Evolutionary conservation across 2,888 invertebrate genomes (phyloP), one percentile per base, ranked within the genome.

Genomic region (Fragum fragum): DNA sequence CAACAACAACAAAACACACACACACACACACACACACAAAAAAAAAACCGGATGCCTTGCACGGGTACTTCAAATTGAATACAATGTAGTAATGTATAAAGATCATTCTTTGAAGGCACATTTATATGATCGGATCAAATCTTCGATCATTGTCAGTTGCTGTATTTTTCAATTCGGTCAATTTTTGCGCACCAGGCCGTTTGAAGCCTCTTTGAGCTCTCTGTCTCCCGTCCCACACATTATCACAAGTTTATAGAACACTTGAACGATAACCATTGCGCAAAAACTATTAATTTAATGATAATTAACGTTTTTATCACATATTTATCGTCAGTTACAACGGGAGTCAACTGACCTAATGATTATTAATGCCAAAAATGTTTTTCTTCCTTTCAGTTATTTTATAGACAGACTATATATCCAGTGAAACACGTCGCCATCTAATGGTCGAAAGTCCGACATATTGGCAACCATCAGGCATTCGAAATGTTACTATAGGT

Each of bases 361-460:
- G 14, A 66, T 66, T 42, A 66, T 66, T 36, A 66, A 66, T 42
- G 66, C 66, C 66, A 66, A 26, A 1, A 14, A 16, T 26, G 23
- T 42, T 21, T 66, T 66, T 26, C 23, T 66, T 42, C 11, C 66
- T 23, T 66, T 66, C 66, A 42, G 21, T 66, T 66, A 66, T 42
- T 23, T 16, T 6, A 39, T 21, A 32, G 47, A 42, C 16, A 42
- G 42, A 16, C 14, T 21, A 14, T 3, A 6, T 9, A 1, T 23
- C 9, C 23, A 23, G 16, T 26, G 1, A 6, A 14, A 1, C 23
- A 16, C 36, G 66, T 66, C 66, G 66, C 66, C 66, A 66, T 6
- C 42, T 66, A 42, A 66, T 66, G 42, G 66, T 11, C 66, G 26
- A 11, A 9, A 16, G 66, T 42, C 66, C 39, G 66, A 66, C 66